Percentiles rank a stretch among this genome's conserved stretches.
These are phyloP conservation scores for Ophonus ardosiacus DNA, from an alignment of 2,888 invertebrate species.

Conservation along the genomic window DNA sequence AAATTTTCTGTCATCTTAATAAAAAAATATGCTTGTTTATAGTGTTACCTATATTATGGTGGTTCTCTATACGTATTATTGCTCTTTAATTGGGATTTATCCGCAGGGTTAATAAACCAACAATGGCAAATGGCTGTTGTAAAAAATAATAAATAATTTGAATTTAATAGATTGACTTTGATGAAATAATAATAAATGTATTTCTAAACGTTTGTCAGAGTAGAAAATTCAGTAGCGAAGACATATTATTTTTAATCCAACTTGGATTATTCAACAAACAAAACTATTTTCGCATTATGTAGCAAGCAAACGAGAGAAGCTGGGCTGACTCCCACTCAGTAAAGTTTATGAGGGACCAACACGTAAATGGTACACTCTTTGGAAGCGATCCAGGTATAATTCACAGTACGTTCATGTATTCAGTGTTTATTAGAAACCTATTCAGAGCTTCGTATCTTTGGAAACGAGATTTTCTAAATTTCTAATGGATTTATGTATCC, in stretches of 20 bases:
- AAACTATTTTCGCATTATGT: constrained; percentile 62
- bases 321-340: constrained; percentile 56
- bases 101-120: not conserved
- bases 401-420: constrained; percentile 21
- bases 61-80: too few relatives aligned
- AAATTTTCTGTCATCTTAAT: too few relatives aligned
- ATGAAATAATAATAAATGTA: constrained; percentile 26
- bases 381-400: constrained; percentile 52
- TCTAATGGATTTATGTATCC: not conserved
- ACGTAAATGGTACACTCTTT: constrained; percentile 40
- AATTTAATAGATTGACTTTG: not conserved
- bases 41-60: too few relatives aligned
- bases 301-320: constrained; percentile 49
- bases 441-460: constrained; percentile 1
- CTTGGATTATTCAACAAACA: too few relatives aligned
- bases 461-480: not conserved
- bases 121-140: not conserved
- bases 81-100: too few relatives aligned
- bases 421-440: not conserved
- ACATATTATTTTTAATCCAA: constrained; percentile 62
- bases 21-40: too few relatives aligned
- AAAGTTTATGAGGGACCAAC: constrained; percentile 52
- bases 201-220: constrained; percentile 39
- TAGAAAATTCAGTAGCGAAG: constrained; percentile 47
- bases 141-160: not conserved